Conservation (phyloP, 2,797 vertebrate genomes). For the Holocentrus rufus region DNA sequence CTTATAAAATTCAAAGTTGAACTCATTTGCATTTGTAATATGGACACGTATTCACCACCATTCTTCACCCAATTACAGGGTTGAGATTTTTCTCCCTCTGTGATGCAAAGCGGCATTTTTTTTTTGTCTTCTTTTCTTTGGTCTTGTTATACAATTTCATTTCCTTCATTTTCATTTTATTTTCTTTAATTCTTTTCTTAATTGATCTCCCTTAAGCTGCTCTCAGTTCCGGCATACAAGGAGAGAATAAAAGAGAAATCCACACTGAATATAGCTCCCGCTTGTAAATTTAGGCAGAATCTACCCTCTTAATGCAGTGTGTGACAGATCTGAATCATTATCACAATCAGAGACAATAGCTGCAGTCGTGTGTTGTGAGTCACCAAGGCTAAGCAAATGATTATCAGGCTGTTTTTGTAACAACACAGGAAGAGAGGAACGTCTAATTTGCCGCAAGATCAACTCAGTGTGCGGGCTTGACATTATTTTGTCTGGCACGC, state of each 20-base stretch:
- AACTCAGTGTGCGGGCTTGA: conserved; percentile 10
- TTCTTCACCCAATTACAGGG: conserved; percentile 27
- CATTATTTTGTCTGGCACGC: conserved; percentile 31
- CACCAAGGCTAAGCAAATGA: neutral
- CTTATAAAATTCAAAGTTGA: conserved; percentile 28
- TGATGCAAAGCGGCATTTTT: conserved; percentile 1
- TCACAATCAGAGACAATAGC: neutral
- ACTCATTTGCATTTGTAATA: conserved; percentile 22
- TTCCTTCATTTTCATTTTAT: neutral
- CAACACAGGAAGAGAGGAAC: neutral
- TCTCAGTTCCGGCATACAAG: neutral
- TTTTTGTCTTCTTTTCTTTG: conserved; percentile 2
- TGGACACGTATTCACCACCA: conserved; percentile 24
- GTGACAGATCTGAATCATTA: conserved; percentile 21
- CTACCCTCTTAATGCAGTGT: neutral
- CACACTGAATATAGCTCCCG: neutral
- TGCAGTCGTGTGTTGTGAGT: conserved; percentile 5
- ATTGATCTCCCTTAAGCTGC: conserved; percentile 28
- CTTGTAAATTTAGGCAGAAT: neutral
- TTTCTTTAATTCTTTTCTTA: conserved; percentile 17
- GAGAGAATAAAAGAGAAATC: neutral
- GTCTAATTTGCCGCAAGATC: conserved; percentile 16
- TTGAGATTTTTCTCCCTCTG: conserved; percentile 24
- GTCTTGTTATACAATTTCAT: neutral
- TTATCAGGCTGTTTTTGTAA: conserved; percentile 1